Evolutionary conservation across 2,797 vertebrate species (phyloP), one percentile per base, ranked within the genome.

Genomic region (Tachyglossus aculeatus): DNA sequence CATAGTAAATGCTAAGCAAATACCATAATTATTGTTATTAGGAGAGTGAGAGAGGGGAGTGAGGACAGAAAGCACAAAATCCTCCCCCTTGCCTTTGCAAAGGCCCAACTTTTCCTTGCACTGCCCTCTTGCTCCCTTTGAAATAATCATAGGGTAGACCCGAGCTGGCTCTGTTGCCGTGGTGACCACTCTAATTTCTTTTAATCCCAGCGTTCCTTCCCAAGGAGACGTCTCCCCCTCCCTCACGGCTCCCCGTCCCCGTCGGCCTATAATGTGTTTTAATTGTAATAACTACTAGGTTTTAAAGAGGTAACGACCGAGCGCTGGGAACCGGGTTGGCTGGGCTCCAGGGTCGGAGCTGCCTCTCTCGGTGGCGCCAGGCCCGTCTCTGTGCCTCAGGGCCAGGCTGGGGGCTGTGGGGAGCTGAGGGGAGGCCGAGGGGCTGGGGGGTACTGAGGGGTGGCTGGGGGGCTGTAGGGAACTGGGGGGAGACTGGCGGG

Each of bases 271-370:
- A 21, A 27, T 31, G 77, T 66, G 71, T 84, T 86, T 83, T 78
- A 83, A 80, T 83, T 84, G 74, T 78, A 85, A 71, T 84, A 72
- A 80, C 71, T 78, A 50, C 73, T 25, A 81, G 71, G 78, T 79
- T 81, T 80, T 57, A 12, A 39, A 74, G 81, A 63, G 59, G 71
- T 61, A 67, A 86, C 74, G 68, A 61, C 62, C 36, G 2, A 24
- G 44, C 82, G 82, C 21, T 33, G 12, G 61, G 74, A 73, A 53
- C 74, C 21, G 45, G 55, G 27, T 27, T 83, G 87, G 77, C 74
- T 73, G 44, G 6, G 38, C 71, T 86, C 84, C 84, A 65, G 81
- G 63, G 71, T 59, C 59, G 12, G 82, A 57, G 60, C 37, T 59
- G 52, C 72, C 78, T 36, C 16, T 57, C 56, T 70, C 59, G 31